Evolutionary conservation across 2,113 vertebrate species (phyloP).

Genomic region (Noturus placidus): DNA sequence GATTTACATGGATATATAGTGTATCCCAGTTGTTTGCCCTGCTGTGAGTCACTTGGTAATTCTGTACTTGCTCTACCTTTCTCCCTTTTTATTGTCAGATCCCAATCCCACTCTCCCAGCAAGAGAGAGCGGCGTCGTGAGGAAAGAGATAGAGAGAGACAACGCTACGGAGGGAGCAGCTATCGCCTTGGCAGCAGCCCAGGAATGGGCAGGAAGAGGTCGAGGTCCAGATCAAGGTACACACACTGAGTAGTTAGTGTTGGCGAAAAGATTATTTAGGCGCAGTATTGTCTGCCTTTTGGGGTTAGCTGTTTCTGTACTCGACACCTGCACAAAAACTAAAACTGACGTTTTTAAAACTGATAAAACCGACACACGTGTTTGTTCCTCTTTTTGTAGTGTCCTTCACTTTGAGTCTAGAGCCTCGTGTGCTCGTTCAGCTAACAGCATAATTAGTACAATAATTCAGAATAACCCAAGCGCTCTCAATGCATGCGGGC

Average conservation of each 20-base stretch:
- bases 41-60: neutral
- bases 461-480: neutral
- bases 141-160: constrained; percentile 71
- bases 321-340: neutral
- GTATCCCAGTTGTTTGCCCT: neutral
- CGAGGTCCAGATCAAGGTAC: constrained; percentile 81
- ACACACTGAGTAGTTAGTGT: neutral
- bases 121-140: constrained; percentile 82
- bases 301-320: neutral
- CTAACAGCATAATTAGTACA: neutral
- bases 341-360: too few species aligned
- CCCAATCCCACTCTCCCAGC: constrained; percentile 83
- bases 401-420: neutral
- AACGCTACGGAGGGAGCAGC: constrained; percentile 71
- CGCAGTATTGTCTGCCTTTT: too few species aligned
- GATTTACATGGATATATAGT: neutral
- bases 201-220: constrained; percentile 75
- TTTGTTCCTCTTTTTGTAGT: neutral
- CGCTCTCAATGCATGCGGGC: neutral
- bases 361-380: neutral
- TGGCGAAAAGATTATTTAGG: neutral
- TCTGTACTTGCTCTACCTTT: constrained; percentile 2
- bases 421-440: neutral
- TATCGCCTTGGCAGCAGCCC: constrained; percentile 84
- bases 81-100: constrained; percentile 64